Base-by-base conservation (phyloP, 1,140 invertebrate genomes). In the Mycetomoellerius zeteki region DNA sequence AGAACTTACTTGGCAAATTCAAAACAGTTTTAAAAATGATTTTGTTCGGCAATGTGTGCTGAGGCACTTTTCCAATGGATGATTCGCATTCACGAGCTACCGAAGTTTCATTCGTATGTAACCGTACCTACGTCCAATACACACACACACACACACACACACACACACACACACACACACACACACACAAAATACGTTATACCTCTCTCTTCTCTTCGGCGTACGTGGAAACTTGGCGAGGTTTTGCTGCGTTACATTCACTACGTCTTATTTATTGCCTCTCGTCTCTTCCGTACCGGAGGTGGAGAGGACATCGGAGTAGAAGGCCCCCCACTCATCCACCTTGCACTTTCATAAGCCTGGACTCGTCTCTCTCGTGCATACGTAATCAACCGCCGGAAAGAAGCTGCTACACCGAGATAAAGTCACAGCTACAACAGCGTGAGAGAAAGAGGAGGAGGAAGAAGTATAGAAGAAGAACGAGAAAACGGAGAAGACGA, bases 371-470 rank as follows among this genome's bases (percentile, higher is more conserved):
- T 91, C 85, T 77, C 77, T 91, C 81, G 71, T 81, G 91, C 90
- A 92, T 92, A 92, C 91, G 87, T 92, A 92, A 92, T 92, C 91
- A 92, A 72, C 60, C 76, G 52, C 43, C 71, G 80, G 86, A 90
- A 92, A 90, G 87, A 90, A 92, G 90, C 88, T 86, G 86, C 72
- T 87, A 65, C 50, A 50, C 52, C 52, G 78, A 91, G 91, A 92
- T 91, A 91, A 92, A 92, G 91, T 91, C 90, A 60, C 91, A 89
- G 85, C 54, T 69, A 30, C 27, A 69, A 60, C 75, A 71, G n/a
- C 54, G 6, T 24, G 33, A 54, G 82, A 76, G 30, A 71, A 62
- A 87, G 27, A 69, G 37, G 5, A 47, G 37, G 19, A 58, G n/a
- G 37, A 33, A 71, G 64, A 60, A 60, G 47, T 37, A 43, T 43